Percentiles rank a stretch among this genome's conserved stretches.
Evolutionary conservation across 2,888 invertebrate species (phyloP).

Genomic region (Julus scanicus): DNA sequence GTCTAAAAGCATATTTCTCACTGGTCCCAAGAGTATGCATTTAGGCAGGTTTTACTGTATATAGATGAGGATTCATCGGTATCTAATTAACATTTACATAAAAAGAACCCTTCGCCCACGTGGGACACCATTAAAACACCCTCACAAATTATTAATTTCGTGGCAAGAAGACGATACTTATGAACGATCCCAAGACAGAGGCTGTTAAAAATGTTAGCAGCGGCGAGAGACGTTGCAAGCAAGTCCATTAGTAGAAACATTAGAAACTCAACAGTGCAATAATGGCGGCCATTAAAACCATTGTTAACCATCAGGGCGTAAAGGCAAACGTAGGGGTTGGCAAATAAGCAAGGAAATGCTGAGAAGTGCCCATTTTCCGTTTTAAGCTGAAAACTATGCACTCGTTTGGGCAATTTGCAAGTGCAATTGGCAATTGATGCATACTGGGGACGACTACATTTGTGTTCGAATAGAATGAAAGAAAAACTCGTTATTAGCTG

Average conservation of each 20-base stretch:
- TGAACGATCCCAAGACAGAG: not conserved
- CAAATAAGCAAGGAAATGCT: not conserved
- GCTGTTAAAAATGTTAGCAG: not conserved
- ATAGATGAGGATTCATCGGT: too few species aligned
- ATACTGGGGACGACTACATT: not conserved
- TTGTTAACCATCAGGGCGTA: not conserved
- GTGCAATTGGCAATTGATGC: not conserved
- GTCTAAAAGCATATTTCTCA: too few species aligned
- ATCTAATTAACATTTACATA: not conserved
- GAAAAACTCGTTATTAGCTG: not conserved
- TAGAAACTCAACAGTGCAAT: constrained; percentile 1
- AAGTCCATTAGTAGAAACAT: not conserved
- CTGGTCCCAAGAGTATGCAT: too few species aligned
- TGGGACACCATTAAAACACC: too few species aligned
- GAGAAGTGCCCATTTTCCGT: not conserved
- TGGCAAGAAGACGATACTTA: not conserved
- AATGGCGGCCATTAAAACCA: constrained; percentile 11
- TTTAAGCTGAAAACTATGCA: not conserved
- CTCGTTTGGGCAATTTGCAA: too few species aligned
- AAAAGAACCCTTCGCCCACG: too few species aligned
- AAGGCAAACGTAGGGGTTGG: not conserved
- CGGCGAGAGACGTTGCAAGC: not conserved
- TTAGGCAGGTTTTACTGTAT: too few species aligned
- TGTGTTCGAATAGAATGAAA: not conserved
- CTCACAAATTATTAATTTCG: not conserved